phyloP scores from a whole-genome alignment of 2,888 invertebrate genomes.

The Chironomus riparius region DNA sequence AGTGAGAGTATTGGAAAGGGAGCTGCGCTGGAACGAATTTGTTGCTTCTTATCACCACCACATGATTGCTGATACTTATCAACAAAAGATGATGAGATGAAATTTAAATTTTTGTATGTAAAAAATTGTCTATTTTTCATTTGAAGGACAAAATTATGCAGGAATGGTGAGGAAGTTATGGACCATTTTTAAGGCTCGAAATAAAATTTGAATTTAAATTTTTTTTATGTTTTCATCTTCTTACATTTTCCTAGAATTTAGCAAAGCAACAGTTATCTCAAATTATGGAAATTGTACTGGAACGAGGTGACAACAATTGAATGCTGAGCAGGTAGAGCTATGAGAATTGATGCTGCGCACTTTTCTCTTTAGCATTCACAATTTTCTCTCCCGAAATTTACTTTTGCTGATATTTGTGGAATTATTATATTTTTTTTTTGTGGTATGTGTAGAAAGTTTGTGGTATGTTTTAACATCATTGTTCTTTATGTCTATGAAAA shows the following conservation, averaged over 20 bases:
- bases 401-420: background rate
- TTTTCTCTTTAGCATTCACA: background rate
- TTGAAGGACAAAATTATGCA: background rate
- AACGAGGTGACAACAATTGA: conserved; percentile 9
- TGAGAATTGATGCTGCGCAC: conserved; percentile 16
- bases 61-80: conserved; percentile 8
- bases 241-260: background rate
- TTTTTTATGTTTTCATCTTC: no score
- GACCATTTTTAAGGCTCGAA: background rate
- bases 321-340: background rate
- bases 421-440: background rate
- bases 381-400: background rate
- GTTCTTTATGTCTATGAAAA: no score
- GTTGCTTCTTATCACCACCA: conserved; percentile 5
- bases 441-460: background rate
- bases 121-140: background rate
- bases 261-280: conserved; percentile 14
- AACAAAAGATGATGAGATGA: background rate
- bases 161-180: background rate
- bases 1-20: background rate
- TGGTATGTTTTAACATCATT: background rate
- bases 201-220: background rate
- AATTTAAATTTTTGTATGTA: background rate
- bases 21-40: conserved; percentile 1
- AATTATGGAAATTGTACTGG: conserved; percentile 8